These are phyloP conservation scores for Tetramorium simillimum DNA, from an alignment of 1,140 invertebrate genomes.

Conservation along the genomic window DNA sequence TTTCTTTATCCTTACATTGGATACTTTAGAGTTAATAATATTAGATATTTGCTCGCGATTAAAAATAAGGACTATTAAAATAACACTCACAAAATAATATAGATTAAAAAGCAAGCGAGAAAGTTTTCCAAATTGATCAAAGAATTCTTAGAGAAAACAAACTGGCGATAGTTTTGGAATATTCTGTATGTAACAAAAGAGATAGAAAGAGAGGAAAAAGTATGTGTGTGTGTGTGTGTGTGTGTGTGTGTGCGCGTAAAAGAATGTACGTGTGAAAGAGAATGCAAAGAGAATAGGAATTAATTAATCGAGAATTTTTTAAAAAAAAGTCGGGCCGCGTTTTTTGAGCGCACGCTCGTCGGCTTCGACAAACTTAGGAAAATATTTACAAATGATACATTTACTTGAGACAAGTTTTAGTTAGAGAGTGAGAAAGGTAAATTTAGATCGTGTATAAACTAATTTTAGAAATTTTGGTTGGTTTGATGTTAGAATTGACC, in stretches of 20 bases:
- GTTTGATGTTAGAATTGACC: slow-evolving; percentile 66
- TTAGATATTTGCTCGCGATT: not conserved
- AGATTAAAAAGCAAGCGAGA: not conserved
- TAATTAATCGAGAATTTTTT: slow-evolving; percentile 64
- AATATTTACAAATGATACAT: slow-evolving; percentile 58
- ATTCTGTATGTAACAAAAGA: slow-evolving; percentile 33
- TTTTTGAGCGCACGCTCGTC: slow-evolving; percentile 54
- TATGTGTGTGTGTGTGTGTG: slow-evolving; percentile 10
- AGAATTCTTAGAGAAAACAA: slow-evolving; percentile 1
- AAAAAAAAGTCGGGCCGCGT: slow-evolving; percentile 28
- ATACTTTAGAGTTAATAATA: too few species aligned
- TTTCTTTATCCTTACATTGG: not conserved
- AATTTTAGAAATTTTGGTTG: slow-evolving; percentile 69
- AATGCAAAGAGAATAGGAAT: slow-evolving; percentile 27
- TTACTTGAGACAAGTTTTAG: slow-evolving; percentile 59
- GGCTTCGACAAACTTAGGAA: slow-evolving; percentile 48
- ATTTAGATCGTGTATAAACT: slow-evolving; percentile 63
- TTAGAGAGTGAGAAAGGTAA: slow-evolving; percentile 46
- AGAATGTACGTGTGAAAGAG: slow-evolving; percentile 16
- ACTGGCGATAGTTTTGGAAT: not conserved
- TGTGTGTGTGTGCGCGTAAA: slow-evolving; percentile 20
- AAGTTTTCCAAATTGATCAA: not conserved
- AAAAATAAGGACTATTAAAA: not conserved
- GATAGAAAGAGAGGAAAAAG: not conserved
- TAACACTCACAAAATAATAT: not conserved